A percentile compares a stretch with the other conserved stretches of the same genome.
Conservation (phyloP, 2,113 vertebrate species). For the Grus americana region DNA sequence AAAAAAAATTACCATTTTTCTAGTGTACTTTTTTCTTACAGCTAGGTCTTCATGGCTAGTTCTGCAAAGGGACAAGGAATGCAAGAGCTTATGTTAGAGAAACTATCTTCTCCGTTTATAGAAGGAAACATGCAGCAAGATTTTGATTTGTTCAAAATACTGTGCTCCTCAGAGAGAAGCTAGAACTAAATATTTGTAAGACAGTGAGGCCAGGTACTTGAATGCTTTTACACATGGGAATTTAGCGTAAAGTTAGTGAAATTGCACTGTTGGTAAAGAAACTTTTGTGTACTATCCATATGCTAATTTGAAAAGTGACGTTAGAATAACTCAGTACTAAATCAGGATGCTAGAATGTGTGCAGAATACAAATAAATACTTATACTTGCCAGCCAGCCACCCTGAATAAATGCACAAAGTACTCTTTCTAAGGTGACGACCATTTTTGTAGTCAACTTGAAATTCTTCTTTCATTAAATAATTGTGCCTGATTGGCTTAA, state of each 20-base stretch:
- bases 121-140: neutral
- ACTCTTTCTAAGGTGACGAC: neutral
- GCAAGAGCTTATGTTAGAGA: neutral
- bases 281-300: neutral
- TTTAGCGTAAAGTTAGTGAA: neutral
- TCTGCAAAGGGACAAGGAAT: neutral
- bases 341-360: neutral
- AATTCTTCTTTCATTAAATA: conserved; percentile 29
- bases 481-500: neutral
- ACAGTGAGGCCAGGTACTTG: neutral
- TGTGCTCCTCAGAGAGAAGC: neutral
- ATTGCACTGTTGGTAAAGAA: neutral
- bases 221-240: neutral
- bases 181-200: neutral
- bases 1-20: neutral
- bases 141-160: neutral
- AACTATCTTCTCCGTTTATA: neutral
- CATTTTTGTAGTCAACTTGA: neutral
- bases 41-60: neutral
- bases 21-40: neutral
- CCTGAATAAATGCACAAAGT: neutral
- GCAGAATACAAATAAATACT: conserved; percentile 2
- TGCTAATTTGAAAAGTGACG: conserved; percentile 6
- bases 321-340: neutral
- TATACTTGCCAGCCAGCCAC: neutral